phyloP scores from a whole-genome alignment of 2,113 vertebrate species.

The Struthio camelus region DNA sequence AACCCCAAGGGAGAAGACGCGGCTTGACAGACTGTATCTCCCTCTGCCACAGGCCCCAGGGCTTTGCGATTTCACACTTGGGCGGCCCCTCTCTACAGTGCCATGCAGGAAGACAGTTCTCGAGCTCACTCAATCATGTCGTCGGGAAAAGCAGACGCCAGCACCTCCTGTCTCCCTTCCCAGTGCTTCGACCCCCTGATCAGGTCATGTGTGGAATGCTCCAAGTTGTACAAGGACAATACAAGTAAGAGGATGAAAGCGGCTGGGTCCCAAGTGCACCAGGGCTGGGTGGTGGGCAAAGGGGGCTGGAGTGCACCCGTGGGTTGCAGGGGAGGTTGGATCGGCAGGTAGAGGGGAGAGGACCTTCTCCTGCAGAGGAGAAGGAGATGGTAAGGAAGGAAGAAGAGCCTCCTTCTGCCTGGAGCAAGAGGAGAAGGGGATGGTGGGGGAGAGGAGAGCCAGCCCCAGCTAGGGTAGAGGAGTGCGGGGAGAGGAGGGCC shows the following conservation, averaged over 20 bases:
- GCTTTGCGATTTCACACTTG: conserved; percentile 37
- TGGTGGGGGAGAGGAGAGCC: neutral
- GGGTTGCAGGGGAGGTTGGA: neutral
- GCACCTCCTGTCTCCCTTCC: neutral
- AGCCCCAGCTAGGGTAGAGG: neutral
- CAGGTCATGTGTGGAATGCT: conserved; percentile 50
- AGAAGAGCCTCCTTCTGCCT: neutral
- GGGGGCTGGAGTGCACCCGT: neutral
- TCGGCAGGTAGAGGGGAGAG: neutral
- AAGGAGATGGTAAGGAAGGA: neutral
- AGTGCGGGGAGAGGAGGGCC: neutral
- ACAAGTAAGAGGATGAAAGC: conserved; percentile 49
- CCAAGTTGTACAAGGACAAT: conserved; percentile 34
- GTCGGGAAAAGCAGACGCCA: neutral
- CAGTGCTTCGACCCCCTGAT: conserved; percentile 61
- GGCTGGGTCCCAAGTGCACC: neutral
- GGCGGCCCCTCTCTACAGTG: neutral
- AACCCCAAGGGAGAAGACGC: conserved; percentile 28
- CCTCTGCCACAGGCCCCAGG: conserved; percentile 26
- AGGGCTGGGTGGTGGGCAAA: neutral
- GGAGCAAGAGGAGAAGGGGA: neutral
- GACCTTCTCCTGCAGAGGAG: neutral
- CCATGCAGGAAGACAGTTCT: neutral
- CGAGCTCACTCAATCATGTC: neutral
- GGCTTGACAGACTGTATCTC: conserved; percentile 63